Evolutionary conservation across 2,888 invertebrate species (phyloP).

Genomic region (Hydraecia micacea): DNA sequence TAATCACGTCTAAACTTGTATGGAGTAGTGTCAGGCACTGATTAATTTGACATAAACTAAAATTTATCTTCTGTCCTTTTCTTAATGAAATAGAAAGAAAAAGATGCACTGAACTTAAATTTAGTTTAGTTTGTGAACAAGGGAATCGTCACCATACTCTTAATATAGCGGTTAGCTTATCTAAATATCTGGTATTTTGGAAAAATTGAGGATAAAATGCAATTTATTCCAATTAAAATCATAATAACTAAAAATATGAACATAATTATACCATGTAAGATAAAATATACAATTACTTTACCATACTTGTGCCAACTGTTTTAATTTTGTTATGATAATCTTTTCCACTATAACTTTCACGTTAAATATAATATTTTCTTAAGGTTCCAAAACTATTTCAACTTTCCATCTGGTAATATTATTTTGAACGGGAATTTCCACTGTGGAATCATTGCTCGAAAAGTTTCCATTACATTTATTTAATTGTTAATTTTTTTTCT

Average conservation of each 20-base stretch:
- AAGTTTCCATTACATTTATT: constrained; percentile 6
- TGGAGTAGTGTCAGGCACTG: too few species aligned
- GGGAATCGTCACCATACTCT: not conserved
- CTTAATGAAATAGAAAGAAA: too few species aligned
- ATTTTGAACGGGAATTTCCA: not conserved
- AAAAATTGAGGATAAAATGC: not conserved
- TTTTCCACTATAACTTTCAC: not conserved
- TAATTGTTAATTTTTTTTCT: constrained; percentile 1
- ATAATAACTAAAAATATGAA: not conserved
- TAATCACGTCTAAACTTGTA: too few species aligned
- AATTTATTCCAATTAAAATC: not conserved
- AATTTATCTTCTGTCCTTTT: too few species aligned
- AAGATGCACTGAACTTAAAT: too few species aligned
- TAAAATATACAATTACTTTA: constrained; percentile 1
- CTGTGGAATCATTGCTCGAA: not conserved
- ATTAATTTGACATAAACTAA: too few species aligned
- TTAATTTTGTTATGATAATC: constrained; percentile 2
- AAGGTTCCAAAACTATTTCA: not conserved
- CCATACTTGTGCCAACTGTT: not conserved
- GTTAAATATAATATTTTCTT: constrained; percentile 3
- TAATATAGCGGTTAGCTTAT: not conserved
- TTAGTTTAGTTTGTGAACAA: too few species aligned
- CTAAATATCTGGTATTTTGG: not conserved
- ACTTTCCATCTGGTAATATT: not conserved
- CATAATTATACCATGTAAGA: not conserved